phyloP scores from a whole-genome alignment of 2,888 invertebrate genomes.

The Sthenelais limicola region DNA sequence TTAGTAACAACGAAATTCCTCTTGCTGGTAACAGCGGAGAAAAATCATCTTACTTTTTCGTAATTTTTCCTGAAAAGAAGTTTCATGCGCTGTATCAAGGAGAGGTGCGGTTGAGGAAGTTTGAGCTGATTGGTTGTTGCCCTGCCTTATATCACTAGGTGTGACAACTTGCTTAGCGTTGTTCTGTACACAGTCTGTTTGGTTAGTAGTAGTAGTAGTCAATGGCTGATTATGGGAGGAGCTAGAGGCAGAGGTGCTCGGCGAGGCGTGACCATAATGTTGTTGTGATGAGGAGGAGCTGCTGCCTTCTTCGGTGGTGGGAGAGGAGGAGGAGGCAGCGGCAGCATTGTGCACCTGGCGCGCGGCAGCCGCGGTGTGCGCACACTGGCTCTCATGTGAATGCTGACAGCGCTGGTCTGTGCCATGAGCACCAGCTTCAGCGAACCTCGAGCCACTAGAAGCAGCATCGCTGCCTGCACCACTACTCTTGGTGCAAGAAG shows the following conservation, averaged over 20 bases:
- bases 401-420: constrained; percentile 20
- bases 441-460: too few relatives aligned
- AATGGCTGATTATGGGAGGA: too few relatives aligned
- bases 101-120: background rate
- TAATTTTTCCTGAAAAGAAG: constrained; percentile 40
- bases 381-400: too few relatives aligned
- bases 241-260: background rate
- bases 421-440: constrained; percentile 21
- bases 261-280: background rate
- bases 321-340: too few relatives aligned
- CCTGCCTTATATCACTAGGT: too few relatives aligned
- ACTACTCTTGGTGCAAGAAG: constrained; percentile 5
- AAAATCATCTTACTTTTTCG: constrained; percentile 37
- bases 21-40: too few relatives aligned
- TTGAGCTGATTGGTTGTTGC: too few relatives aligned
- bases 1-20: too few relatives aligned
- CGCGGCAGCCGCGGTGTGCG: too few relatives aligned
- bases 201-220: background rate
- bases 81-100: constrained; percentile 23
- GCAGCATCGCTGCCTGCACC: background rate
- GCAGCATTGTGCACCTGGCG: too few relatives aligned
- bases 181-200: constrained; percentile 32
- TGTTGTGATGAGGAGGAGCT: constrained; percentile 16
- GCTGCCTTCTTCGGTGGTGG: constrained; percentile 18
- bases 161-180: too few relatives aligned